These are phyloP conservation scores for Furcifer pardalis DNA, from an alignment of 2,797 vertebrate species.

Conservation along the genomic window DNA sequence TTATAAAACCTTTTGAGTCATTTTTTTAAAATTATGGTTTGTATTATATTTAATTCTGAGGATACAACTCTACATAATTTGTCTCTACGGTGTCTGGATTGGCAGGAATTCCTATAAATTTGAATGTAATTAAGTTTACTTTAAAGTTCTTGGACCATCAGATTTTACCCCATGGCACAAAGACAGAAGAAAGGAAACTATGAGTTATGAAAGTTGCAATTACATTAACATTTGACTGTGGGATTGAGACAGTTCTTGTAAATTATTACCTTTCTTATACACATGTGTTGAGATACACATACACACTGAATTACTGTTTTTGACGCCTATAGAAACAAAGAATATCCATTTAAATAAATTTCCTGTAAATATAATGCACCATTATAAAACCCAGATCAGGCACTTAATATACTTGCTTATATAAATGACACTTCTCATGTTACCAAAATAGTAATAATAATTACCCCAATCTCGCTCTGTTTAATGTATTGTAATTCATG, in stretches of 20 bases:
- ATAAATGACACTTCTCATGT: constrained; percentile 62
- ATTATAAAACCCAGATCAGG: constrained; percentile 55
- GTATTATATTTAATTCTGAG: not conserved
- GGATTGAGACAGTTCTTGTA: not conserved
- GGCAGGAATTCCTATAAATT: not conserved
- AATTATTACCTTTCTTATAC: not conserved
- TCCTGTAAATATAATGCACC: constrained; percentile 37
- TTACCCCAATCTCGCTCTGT: constrained; percentile 63
- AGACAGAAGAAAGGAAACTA: not conserved
- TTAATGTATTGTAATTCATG: constrained; percentile 73
- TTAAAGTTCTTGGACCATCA: not conserved
- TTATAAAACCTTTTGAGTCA: too few relatives aligned
- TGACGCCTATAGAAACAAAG: constrained; percentile 9
- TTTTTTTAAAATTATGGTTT: too few relatives aligned
- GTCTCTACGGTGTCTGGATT: not conserved
- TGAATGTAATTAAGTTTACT: not conserved
- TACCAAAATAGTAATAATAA: constrained; percentile 66
- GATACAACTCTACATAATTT: not conserved
- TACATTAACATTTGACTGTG: constrained; percentile 10
- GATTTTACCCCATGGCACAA: not conserved
- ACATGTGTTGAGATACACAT: not conserved
- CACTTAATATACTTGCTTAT: constrained; percentile 67
- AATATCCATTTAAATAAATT: constrained; percentile 56
- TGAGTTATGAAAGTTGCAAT: not conserved
- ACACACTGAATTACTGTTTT: not conserved